These are phyloP conservation scores for Sigmodon hispidus DNA, from an alignment of 2,113 vertebrate genomes.

Conservation along the genomic window DNA sequence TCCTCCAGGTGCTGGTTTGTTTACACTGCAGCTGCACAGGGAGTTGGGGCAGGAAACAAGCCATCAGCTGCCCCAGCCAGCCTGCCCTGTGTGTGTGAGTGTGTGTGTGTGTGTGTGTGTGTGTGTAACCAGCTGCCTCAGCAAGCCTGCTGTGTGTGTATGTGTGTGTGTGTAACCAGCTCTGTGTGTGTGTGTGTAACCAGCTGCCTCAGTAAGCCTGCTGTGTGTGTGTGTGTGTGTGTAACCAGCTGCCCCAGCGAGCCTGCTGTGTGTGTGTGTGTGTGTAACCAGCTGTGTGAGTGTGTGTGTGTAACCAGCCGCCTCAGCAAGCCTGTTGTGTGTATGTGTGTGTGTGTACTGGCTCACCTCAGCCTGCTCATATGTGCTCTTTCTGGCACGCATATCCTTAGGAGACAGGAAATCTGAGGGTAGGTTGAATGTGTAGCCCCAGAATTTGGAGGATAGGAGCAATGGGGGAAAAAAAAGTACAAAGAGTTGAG, in stretches of 20 bases:
- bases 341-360: not conserved
- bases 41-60: constrained; percentile 47
- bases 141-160: not conserved
- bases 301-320: no score
- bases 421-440: not conserved
- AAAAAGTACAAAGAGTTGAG: not conserved
- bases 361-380: not conserved
- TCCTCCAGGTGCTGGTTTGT: constrained; percentile 49
- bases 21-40: constrained; percentile 33
- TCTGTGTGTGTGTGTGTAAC: not conserved
- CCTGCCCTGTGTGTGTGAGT: not conserved
- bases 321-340: not conserved
- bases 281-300: no score
- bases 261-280: no score
- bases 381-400: not conserved
- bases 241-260: no score
- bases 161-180: not conserved
- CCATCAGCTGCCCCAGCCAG: not conserved
- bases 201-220: no score
- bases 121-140: not conserved
- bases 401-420: not conserved
- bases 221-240: not conserved
- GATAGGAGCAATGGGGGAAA: not conserved
- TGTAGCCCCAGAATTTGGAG: not conserved
- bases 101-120: not conserved